phyloP scores from a whole-genome alignment of 2,888 invertebrate species.

The Notodonta ziczac region DNA sequence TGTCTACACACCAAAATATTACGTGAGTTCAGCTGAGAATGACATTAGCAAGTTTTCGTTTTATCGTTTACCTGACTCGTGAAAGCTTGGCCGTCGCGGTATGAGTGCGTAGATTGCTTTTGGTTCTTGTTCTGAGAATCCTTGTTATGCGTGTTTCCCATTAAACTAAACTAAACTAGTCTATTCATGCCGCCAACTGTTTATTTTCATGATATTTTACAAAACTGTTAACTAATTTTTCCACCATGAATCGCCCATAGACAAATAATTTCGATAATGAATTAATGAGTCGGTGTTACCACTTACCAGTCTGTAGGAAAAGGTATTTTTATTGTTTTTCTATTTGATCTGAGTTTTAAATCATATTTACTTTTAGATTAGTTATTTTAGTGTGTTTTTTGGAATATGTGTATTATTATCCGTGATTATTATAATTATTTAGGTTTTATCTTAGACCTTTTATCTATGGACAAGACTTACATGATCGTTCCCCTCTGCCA shows the following conservation, averaged over 20 bases:
- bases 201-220: slow-evolving; percentile 41
- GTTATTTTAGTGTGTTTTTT: too few species aligned
- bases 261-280: slow-evolving; percentile 12
- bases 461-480: too few species aligned
- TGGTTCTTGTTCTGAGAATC: slow-evolving; percentile 58
- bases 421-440: too few species aligned
- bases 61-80: slow-evolving; percentile 76
- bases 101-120: slow-evolving; percentile 60
- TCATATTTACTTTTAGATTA: too few species aligned
- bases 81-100: slow-evolving; percentile 72
- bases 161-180: slow-evolving; percentile 59
- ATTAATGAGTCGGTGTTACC: not conserved
- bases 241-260: slow-evolving; percentile 60
- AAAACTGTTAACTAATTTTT: slow-evolving; percentile 49
- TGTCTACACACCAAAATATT: slow-evolving; percentile 64
- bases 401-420: too few species aligned
- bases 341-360: too few species aligned
- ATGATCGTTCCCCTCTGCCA: too few species aligned
- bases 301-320: not conserved
- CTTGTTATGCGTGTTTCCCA: slow-evolving; percentile 79
- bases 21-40: slow-evolving; percentile 81
- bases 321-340: too few species aligned
- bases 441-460: too few species aligned
- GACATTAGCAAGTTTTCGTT: slow-evolving; percentile 82
- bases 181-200: slow-evolving; percentile 35